Percentiles rank a stretch among this genome's conserved stretches.
These are phyloP conservation scores for Grammomys dolichurus DNA, from an alignment of 2,113 vertebrate species.

Conservation along the genomic window DNA sequence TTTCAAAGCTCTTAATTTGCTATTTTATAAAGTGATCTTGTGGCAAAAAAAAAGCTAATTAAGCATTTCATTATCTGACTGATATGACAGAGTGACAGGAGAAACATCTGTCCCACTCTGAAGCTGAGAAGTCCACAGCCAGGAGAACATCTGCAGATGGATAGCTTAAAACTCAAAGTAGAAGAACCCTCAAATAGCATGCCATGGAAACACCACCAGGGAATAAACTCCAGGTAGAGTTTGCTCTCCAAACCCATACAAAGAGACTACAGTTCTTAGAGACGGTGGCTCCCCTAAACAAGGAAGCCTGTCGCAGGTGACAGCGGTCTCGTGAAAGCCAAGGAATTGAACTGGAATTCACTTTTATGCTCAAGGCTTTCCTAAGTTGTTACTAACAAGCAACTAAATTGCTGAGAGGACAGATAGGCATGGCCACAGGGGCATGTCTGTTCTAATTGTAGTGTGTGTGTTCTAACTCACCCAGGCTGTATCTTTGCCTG, in stretches of 20 bases:
- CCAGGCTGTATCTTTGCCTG: slow-evolving; percentile 8
- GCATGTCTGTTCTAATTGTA: slow-evolving; percentile 56
- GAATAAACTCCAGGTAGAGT: slow-evolving; percentile 82
- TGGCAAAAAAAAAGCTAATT: slow-evolving; percentile 75
- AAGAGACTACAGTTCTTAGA: slow-evolving; percentile 77
- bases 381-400: slow-evolving; percentile 77
- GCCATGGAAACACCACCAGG: slow-evolving; percentile 82
- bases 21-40: slow-evolving; percentile 79
- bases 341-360: slow-evolving; percentile 77
- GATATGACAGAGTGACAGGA: slow-evolving; percentile 72
- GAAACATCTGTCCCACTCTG: slow-evolving; percentile 81
- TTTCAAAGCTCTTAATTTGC: slow-evolving; percentile 75
- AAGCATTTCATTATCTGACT: slow-evolving; percentile 81
- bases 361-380: slow-evolving; percentile 63
- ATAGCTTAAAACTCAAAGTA: slow-evolving; percentile 63
- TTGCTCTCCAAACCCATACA: slow-evolving; percentile 80
- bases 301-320: slow-evolving; percentile 60
- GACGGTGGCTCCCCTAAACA: slow-evolving; percentile 71
- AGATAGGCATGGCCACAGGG: not conserved
- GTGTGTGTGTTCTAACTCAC: slow-evolving; percentile 69
- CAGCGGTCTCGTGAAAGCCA: slow-evolving; percentile 77
- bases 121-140: slow-evolving; percentile 64
- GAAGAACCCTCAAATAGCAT: slow-evolving; percentile 77
- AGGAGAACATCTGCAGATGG: slow-evolving; percentile 73
- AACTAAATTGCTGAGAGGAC: slow-evolving; percentile 67